A percentile compares a stretch with the other conserved stretches of the same genome.
Evolutionary conservation across 2,888 invertebrate genomes (phyloP).

Genomic region (Lepidocyrtinus sp.): DNA sequence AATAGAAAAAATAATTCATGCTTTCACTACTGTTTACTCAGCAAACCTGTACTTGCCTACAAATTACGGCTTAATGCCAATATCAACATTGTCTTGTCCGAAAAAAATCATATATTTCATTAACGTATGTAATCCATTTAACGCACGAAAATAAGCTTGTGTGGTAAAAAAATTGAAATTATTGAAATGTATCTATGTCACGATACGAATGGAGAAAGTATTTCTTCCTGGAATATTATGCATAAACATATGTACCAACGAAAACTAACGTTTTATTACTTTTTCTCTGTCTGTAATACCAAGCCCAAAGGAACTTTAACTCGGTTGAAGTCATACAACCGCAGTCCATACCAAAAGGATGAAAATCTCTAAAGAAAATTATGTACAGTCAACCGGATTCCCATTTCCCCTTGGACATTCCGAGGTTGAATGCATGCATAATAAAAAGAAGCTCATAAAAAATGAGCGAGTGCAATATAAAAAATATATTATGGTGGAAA

Average conservation of each 20-base stretch:
- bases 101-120: conserved; percentile 13
- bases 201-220: too few relatives aligned
- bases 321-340: background rate
- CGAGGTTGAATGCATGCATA: conserved; percentile 62
- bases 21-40: background rate
- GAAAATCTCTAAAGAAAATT: conserved; percentile 2
- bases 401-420: conserved; percentile 61
- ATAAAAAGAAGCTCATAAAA: conserved; percentile 57
- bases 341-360: conserved; percentile 19
- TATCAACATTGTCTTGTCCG: conserved; percentile 28
- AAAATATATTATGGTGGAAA: conserved; percentile 33
- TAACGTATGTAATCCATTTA: background rate
- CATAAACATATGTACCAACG: background rate
- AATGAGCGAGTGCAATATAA: conserved; percentile 56
- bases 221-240: too few relatives aligned
- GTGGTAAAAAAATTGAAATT: background rate
- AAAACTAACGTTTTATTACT: background rate
- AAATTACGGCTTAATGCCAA: background rate
- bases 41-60: background rate
- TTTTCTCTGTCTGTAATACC: background rate
- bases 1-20: background rate
- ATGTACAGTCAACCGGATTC: conserved; percentile 47
- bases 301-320: background rate
- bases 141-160: background rate
- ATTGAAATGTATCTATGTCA: background rate